A percentile compares a stretch with the other conserved stretches of the same genome.
These are phyloP conservation scores for Caenorhabditis japonica DNA, from an alignment of 2,888 invertebrate species.

Conservation along the genomic window DNA sequence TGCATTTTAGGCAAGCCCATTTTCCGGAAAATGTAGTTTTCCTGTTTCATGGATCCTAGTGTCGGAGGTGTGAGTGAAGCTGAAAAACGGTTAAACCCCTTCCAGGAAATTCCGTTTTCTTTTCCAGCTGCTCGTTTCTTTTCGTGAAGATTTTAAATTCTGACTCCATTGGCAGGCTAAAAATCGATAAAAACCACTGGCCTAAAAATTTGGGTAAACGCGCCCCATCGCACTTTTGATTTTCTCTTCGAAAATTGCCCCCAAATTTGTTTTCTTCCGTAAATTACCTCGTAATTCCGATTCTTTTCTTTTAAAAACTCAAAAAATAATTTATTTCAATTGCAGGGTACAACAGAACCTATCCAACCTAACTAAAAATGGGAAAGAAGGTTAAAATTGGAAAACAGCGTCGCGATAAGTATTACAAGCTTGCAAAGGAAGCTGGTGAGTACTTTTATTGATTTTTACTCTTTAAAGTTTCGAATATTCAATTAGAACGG, in stretches of 20 bases:
- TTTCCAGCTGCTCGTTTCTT: too few relatives aligned
- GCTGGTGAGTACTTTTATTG: slow-evolving; percentile 83
- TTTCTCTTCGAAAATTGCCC: background rate
- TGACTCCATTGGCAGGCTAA: too few relatives aligned
- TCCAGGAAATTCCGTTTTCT: too few relatives aligned
- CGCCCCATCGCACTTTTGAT: slow-evolving; percentile 26
- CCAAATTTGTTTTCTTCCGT: background rate
- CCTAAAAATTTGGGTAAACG: slow-evolving; percentile 9
- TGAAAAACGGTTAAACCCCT: too few relatives aligned
- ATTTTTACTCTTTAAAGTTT: background rate
- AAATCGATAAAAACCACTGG: background rate
- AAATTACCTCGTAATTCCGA: background rate
- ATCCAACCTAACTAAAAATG: slow-evolving; percentile 82
- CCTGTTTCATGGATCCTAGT: too few relatives aligned
- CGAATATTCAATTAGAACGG: slow-evolving; percentile 1
- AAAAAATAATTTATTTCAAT: background rate
- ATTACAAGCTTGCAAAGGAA: slow-evolving; percentile 97
- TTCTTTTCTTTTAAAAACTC: background rate
- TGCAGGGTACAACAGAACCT: slow-evolving; percentile 31
- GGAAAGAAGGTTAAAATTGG: slow-evolving; percentile 95
- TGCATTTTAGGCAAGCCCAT: too few relatives aligned
- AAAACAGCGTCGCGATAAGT: slow-evolving; percentile 97
- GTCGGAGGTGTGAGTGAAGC: too few relatives aligned
- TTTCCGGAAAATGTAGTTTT: too few relatives aligned
- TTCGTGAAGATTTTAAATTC: too few relatives aligned